Evolutionary conservation across 1,140 invertebrate genomes (phyloP).

Genomic region (Drosophila fuyamai): DNA sequence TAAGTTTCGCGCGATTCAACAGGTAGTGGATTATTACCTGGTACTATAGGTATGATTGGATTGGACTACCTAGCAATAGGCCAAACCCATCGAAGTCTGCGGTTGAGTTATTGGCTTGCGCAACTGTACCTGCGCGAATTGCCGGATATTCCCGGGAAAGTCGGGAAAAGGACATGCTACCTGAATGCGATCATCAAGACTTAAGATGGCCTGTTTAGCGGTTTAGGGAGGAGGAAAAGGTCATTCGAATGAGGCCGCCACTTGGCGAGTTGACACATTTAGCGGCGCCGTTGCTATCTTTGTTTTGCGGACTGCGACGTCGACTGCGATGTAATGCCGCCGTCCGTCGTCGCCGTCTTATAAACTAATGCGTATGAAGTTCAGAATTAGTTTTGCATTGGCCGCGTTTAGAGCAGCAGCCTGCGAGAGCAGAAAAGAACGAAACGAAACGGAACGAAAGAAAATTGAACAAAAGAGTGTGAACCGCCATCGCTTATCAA

Average conservation of each 20-base stretch:
- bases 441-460: neutral
- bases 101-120: conserved; percentile 18
- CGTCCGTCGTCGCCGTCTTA: conserved; percentile 47
- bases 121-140: conserved; percentile 32
- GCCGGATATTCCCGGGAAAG: conserved; percentile 17
- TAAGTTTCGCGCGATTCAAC: neutral
- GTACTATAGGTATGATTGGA: neutral
- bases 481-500: conserved; percentile 30
- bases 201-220: neutral
- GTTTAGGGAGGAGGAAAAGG: neutral
- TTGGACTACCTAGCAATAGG: neutral
- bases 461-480: neutral
- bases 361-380: conserved; percentile 78
- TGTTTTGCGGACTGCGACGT: conserved; percentile 9
- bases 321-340: conserved; percentile 22
- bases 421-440: conserved; percentile 9
- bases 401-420: conserved; percentile 75
- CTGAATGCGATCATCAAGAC: neutral
- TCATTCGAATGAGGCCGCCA: conserved; percentile 54
- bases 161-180: neutral
- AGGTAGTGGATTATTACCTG: neutral
- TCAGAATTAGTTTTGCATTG: conserved; percentile 82
- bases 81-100: neutral
- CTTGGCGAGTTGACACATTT: conserved; percentile 41
- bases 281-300: conserved; percentile 43